phyloP scores from a whole-genome alignment of 2,797 vertebrate genomes.

The Enteromius fasciolatus region DNA sequence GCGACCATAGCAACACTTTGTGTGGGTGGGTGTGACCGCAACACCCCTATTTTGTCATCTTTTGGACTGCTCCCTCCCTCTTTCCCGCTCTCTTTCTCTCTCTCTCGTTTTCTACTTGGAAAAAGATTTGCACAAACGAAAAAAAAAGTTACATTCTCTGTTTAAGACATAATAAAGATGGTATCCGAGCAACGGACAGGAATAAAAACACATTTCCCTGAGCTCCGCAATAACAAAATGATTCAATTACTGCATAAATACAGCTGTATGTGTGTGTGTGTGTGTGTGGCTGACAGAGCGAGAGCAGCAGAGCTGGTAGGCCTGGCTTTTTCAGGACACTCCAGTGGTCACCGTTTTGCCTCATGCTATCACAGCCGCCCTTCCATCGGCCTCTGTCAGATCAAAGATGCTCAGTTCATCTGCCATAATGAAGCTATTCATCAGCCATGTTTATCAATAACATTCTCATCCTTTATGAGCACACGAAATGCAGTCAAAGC shows the following conservation, averaged over 20 bases:
- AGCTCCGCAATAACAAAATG: slow-evolving; percentile 64
- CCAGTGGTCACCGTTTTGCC: slow-evolving; percentile 26
- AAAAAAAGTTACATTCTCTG: slow-evolving; percentile 57
- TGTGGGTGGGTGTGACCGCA: slow-evolving; percentile 53
- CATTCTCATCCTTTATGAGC: slow-evolving; percentile 45
- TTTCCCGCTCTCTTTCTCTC: neutral
- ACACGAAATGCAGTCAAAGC: slow-evolving; percentile 43
- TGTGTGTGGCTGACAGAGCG: slow-evolving; percentile 42
- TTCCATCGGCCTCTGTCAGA: slow-evolving; percentile 22
- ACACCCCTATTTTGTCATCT: slow-evolving; percentile 52
- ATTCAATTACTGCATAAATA: slow-evolving; percentile 65
- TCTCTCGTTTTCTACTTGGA: slow-evolving; percentile 29
- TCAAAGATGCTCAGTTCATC: slow-evolving; percentile 48
- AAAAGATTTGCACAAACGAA: slow-evolving; percentile 53
- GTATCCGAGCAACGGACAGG: slow-evolving; percentile 61
- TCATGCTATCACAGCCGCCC: slow-evolving; percentile 24
- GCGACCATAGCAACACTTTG: slow-evolving; percentile 52
- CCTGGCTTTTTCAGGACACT: slow-evolving; percentile 46
- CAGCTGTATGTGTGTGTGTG: slow-evolving; percentile 39
- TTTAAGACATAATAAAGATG: slow-evolving; percentile 64
- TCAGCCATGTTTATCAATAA: slow-evolving; percentile 53
- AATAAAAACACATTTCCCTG: slow-evolving; percentile 65
- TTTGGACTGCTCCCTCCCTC: slow-evolving; percentile 27
- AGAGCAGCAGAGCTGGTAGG: slow-evolving; percentile 40
- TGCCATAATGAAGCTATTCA: slow-evolving; percentile 41